A percentile compares a stretch with the other conserved stretches of the same genome.
These are phyloP conservation scores for Hippoglossus stenolepis DNA, from an alignment of 2,113 vertebrate genomes.

Conservation along the genomic window DNA sequence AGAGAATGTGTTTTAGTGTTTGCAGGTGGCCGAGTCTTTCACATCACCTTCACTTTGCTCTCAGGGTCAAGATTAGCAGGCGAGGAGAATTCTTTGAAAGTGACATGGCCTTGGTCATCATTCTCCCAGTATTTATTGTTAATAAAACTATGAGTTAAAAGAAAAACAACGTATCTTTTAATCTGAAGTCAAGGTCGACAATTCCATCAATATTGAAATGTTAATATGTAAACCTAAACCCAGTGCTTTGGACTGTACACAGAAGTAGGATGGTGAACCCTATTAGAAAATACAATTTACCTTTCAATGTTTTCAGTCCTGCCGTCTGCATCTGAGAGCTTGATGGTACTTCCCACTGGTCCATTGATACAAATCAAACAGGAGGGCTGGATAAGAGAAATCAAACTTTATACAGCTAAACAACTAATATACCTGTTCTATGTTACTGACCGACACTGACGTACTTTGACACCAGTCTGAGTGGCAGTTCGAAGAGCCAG, in stretches of 20 bases:
- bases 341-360: constrained; percentile 44
- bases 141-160: constrained; percentile 38
- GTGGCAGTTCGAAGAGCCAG: constrained; percentile 60
- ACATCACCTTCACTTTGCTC: constrained; percentile 64
- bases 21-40: not conserved
- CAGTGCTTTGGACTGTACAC: not conserved
- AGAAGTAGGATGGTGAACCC: not conserved
- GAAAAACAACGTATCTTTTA: not conserved
- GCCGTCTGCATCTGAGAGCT: not conserved
- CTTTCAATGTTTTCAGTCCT: not conserved
- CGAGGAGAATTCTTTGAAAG: constrained; percentile 40
- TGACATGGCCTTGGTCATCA: constrained; percentile 48
- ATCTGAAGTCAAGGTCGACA: not conserved
- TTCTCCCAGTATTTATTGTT: constrained; percentile 29
- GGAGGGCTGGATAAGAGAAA: constrained; percentile 59
- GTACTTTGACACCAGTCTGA: constrained; percentile 53
- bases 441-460: constrained; percentile 3
- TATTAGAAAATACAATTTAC: constrained; percentile 24
- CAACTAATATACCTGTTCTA: not conserved
- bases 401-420: not conserved
- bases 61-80: constrained; percentile 52
- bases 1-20: not conserved
- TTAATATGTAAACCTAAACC: not conserved
- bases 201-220: not conserved
- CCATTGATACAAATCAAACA: constrained; percentile 79